Base-by-base conservation (phyloP, 2,888 invertebrate genomes). In the Anthoptus insignis region DNA sequence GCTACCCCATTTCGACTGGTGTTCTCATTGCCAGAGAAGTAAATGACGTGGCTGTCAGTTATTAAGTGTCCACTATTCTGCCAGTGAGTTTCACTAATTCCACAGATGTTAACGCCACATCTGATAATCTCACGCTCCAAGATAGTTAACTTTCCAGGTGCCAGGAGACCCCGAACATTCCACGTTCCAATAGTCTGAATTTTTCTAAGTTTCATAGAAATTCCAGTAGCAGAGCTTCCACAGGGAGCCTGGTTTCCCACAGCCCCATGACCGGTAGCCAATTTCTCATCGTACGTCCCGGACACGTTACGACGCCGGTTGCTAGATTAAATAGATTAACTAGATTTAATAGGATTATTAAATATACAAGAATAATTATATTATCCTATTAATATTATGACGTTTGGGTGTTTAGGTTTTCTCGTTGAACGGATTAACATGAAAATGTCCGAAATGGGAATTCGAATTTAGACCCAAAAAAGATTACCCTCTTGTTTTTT, bases 31-130 rank as follows among this genome's bases (percentile, higher is more conserved):
- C 67, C 70, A n/a, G 67, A 70, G 54, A 59, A 64, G 56, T 69
- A 66, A 1, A 68, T 34, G 11, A 37, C 34, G 29, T 69, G 53
- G 1, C 34, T 47, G 11, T 71, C 70, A 0, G 71, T 72, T 2
- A 53, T 3, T 14, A 70, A 65, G 45, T 72, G 72, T 0, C 73
- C 68, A 29, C 42, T 68, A 8, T 61, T 56, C 42, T 53, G 66
- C 71, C 72, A 73, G 19, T 75, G 72, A 0, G 70, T 72, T 32
- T 73, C 71, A n/a, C 59, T 57, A 1, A 64, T 4, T 13, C 53
- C 53, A n/a, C 34, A 37, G 13, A 71, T 64, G 16, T n/a, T 64
- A 0, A 68, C 0, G 2, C 19, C 29, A 24, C 64, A 59, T 52
- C 67, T 47, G 9, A 11, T 16, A 4, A 70, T 21, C 54, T 72